Conservation (phyloP, 2,888 invertebrate species). For the Epiperipatus broadwayi region DNA sequence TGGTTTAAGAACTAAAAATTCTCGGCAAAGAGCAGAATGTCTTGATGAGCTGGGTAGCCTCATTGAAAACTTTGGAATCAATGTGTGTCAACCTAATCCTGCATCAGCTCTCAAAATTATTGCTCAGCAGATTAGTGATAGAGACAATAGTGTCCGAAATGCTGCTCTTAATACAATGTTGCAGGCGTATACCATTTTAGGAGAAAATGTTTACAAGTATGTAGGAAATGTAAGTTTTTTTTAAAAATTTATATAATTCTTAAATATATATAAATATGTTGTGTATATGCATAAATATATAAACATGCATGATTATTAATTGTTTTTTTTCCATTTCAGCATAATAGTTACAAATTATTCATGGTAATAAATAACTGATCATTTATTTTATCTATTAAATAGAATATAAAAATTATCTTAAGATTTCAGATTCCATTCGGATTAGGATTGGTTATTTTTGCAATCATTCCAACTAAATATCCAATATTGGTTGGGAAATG, state of each 20-base stretch:
- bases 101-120: constrained; percentile 65
- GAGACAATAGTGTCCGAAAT: constrained; percentile 85
- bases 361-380: too few species aligned
- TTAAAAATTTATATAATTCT: not conserved
- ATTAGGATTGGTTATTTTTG: too few species aligned
- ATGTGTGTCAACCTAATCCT: constrained; percentile 60
- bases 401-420: too few species aligned
- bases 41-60: constrained; percentile 71
- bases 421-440: too few species aligned
- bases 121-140: constrained; percentile 81
- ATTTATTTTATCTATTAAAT: too few species aligned
- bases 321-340: too few species aligned
- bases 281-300: too few species aligned
- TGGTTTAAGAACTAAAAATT: constrained; percentile 87
- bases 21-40: constrained; percentile 86
- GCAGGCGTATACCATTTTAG: constrained; percentile 68
- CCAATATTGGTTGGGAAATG: too few species aligned
- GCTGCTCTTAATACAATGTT: constrained; percentile 87
- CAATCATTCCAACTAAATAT: too few species aligned
- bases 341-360: too few species aligned
- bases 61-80: constrained; percentile 63
- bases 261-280: not conserved
- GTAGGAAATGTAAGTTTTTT: constrained; percentile 51
- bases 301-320: too few species aligned
- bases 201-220: constrained; percentile 74